These are phyloP conservation scores for Puffinus mauretanicus DNA, from an alignment of 2,113 vertebrate genomes.

Conservation along the genomic window DNA sequence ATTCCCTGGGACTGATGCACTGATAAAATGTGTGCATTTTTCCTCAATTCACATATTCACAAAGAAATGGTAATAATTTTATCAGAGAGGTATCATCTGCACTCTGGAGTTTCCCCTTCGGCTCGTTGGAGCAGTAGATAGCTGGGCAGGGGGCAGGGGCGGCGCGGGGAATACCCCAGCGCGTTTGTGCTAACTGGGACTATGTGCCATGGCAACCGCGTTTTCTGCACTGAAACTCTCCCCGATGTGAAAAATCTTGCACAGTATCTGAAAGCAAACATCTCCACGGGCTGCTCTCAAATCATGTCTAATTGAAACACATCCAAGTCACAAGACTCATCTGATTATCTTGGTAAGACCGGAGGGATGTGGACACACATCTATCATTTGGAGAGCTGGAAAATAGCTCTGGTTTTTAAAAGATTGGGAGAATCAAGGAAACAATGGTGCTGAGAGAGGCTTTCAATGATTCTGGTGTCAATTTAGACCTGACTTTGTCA, in stretches of 20 bases:
- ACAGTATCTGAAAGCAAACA: slow-evolving; percentile 4
- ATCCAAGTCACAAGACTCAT: background rate
- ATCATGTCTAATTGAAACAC: background rate
- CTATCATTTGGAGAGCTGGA: background rate
- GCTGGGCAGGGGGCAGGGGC: background rate
- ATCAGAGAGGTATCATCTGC: background rate
- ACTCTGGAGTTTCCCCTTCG: background rate
- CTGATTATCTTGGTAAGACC: slow-evolving; percentile 27
- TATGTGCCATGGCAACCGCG: slow-evolving; percentile 36
- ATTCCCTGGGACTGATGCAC: background rate
- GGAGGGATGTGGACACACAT: background rate
- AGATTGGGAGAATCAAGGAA: background rate
- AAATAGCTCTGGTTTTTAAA: background rate
- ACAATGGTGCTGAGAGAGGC: background rate
- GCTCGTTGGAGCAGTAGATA: background rate
- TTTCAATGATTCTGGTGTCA: background rate
- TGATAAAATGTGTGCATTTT: background rate
- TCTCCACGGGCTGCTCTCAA: slow-evolving; percentile 18
- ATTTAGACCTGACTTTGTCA: background rate
- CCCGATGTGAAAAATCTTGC: background rate
- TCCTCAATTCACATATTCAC: background rate
- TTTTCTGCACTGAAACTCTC: background rate
- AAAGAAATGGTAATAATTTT: background rate
- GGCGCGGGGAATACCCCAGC: background rate
- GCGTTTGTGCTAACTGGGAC: background rate